Evolutionary conservation across 2,888 invertebrate species (phyloP), one percentile per base, ranked within the genome.

Genomic region (Allygus modestus): DNA sequence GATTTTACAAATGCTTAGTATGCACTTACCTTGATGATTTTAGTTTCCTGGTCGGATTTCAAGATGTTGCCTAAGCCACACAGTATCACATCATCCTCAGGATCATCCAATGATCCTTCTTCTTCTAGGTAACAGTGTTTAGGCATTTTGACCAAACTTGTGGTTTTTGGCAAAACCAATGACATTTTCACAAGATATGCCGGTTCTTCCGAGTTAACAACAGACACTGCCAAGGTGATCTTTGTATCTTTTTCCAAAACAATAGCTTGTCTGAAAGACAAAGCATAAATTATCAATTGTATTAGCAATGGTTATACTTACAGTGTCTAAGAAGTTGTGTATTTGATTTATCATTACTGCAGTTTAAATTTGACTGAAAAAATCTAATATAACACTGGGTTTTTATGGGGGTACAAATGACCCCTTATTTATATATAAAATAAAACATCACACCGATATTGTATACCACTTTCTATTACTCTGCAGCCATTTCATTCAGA

Each of bases 111-210:
- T 0, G 26, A 26, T 31, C 26, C 43, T 12, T 37, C 43, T n/a
- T 65, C 43, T n/a, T 65, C 41, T 26, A 26, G 43, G 20, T 82
- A 82, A 26, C 82, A 82, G 17, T n/a, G 33, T 46, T 46, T 23
- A 0, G 82, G 82, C 11, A 82, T 41, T 28, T 69, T 65, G 9
- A 46, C 41, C 28, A 82, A 61, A 26, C 23, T 82, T 12, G 41
- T 82, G 43, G 41, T 31, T 23, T 41, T 43, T 0, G 69, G 69
- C 41, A 82, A 11, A 9, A 2, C 31, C 20, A 82, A 15, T 11
- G 43, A 41, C 26, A 82, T 41, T 20, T 46, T 69, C 1, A n/a
- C 20, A 15, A 82, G 31, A 37, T 82, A 82, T 0, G 82, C 82
- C 7, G 82, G 82, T 11, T 82, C 82, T 17, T 41, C 41, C 2